Evolutionary conservation across 2,888 invertebrate genomes (phyloP), one percentile per base, ranked within the genome.

Genomic region (Apomyelois bistriatella): DNA sequence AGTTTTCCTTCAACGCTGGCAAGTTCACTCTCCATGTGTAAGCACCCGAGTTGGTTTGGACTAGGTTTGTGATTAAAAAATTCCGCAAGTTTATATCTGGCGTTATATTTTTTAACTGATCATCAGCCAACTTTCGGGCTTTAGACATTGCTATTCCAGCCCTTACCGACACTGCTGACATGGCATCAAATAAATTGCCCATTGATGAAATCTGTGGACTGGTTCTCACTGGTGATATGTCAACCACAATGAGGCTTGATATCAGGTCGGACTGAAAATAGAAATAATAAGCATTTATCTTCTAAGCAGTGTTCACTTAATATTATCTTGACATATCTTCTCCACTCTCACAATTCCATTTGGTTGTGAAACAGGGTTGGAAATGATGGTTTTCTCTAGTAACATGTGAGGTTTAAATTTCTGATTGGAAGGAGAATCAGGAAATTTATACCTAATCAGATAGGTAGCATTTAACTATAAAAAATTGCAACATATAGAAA

Each of bases 11-110:
- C 46, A 99, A 80, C 2, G 93, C 92, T 52, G 94, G 91, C 51
- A 98, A 87, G 85, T 98, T 98, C 1, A 96, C 90, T 58, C 95
- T 92, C 97, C 98, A 98, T 30, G 91, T 90, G 64, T 93, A 95
- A 35, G 90, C 82, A 5, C 93, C 93, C 49, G 92, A 82, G 58
- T 92, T 91, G 9, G 91, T 87, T 69, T 94, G 93, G n/a, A 94
- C 92, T 50, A 99, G 86, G 82, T 99, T 99, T 22, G 96, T 95
- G 55, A 98, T 90, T 15, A 99, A 85, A 76, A 98, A 99, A 74
- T 96, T 91, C 49, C 94, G 89, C 40, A 95, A 72, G 16, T 92
- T 91, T 17, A 91, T 84, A 64, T 93, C 92, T 1, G 91, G 86
- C 10, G 94, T 91, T 4, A 90, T 81, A 7, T 82, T 69, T 49